phyloP scores from a whole-genome alignment of 2,797 vertebrate species.

The Nyctalus aviator region DNA sequence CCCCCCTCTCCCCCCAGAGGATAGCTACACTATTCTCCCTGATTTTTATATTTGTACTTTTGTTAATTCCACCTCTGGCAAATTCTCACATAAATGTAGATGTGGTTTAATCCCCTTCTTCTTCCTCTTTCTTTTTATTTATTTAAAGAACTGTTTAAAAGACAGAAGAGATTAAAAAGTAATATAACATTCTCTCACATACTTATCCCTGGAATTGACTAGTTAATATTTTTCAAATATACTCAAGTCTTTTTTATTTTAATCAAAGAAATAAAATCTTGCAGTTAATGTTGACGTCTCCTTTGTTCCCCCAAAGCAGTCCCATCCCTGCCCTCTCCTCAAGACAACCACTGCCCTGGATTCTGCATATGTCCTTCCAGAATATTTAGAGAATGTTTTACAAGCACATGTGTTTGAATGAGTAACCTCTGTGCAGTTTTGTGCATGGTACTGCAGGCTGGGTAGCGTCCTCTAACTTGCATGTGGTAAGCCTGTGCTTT shows the following conservation, averaged over 20 bases:
- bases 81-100: background rate
- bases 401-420: background rate
- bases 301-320: conserved; percentile 22
- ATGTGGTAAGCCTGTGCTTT: background rate
- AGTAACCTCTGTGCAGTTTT: background rate
- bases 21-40: background rate
- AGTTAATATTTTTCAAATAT: conserved; percentile 47
- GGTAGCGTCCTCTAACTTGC: background rate
- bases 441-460: background rate
- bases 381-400: background rate
- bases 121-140: background rate
- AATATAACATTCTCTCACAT: conserved; percentile 1
- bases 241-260: conserved; percentile 55
- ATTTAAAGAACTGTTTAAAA: conserved; percentile 61
- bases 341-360: background rate
- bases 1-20: background rate
- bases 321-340: background rate
- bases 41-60: background rate
- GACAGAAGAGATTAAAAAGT: conserved; percentile 42
- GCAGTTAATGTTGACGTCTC: background rate
- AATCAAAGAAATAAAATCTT: conserved; percentile 62
- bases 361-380: background rate
- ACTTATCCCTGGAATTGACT: conserved; percentile 43
- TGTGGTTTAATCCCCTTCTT: conserved; percentile 16
- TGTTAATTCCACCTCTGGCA: background rate